A percentile compares a stretch with the other conserved stretches of the same genome.
These are phyloP conservation scores for Spilogale gracilis DNA, from an alignment of 2,113 vertebrate species.

Conservation along the genomic window DNA sequence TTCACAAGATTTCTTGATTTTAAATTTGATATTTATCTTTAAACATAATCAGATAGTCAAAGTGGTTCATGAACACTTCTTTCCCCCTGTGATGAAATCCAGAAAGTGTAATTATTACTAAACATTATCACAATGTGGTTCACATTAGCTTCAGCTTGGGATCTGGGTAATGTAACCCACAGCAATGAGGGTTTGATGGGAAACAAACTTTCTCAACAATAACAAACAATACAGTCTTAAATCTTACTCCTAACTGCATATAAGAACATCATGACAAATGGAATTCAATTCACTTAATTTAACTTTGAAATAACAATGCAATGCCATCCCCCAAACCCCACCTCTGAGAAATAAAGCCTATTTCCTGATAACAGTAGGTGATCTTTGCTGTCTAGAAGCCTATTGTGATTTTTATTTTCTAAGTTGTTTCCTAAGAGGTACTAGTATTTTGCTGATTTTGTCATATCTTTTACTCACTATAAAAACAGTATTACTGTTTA, in stretches of 20 bases:
- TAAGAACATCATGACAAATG: conserved; percentile 20
- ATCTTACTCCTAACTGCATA: conserved; percentile 14
- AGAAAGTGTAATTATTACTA: conserved; percentile 67
- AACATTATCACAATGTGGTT: conserved; percentile 75
- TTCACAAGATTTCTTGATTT: conserved; percentile 66
- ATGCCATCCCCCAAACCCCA: neutral
- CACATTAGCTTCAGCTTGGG: conserved; percentile 71
- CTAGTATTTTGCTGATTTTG: neutral
- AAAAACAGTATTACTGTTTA: neutral
- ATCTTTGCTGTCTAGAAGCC: neutral
- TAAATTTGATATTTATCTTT: conserved; percentile 69
- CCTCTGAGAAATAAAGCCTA: neutral
- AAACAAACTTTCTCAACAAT: conserved; percentile 77
- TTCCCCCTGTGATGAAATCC: neutral
- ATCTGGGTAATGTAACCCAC: conserved; percentile 59
- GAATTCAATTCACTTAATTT: neutral
- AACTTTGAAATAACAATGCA: neutral
- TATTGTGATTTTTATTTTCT: neutral
- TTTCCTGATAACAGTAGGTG: neutral
- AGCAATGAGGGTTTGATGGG: conserved; percentile 74
- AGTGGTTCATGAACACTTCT: conserved; percentile 39
- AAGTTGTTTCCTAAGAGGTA: conserved; percentile 16
- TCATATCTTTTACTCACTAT: neutral
- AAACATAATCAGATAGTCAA: conserved; percentile 9
- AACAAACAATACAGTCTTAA: neutral